phyloP scores from a whole-genome alignment of 2,113 vertebrate species.

The Setophaga coronata region DNA sequence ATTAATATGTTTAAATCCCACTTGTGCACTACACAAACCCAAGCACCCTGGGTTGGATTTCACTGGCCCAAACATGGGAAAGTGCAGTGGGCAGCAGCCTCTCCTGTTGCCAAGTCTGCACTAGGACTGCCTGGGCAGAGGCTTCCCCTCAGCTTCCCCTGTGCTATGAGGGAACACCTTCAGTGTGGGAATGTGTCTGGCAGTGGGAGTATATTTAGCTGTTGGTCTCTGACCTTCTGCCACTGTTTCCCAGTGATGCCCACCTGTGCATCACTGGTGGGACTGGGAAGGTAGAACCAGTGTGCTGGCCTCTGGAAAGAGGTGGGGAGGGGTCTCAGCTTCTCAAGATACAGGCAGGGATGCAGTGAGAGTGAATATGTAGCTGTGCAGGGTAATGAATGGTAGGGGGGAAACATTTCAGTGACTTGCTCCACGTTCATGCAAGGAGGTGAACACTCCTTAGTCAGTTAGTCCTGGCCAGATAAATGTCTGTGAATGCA shows the following conservation, averaged over 20 bases:
- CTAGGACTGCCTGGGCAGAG: background rate
- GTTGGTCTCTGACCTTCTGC: background rate
- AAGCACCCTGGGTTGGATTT: background rate
- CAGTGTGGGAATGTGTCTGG: background rate
- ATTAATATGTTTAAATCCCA: background rate
- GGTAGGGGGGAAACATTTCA: background rate
- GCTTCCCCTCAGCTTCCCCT: background rate
- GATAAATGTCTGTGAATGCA: background rate
- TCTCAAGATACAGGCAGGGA: background rate
- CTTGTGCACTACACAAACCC: background rate
- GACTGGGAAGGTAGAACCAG: background rate
- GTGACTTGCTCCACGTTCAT: background rate
- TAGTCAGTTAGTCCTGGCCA: background rate
- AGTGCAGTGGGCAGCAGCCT: background rate
- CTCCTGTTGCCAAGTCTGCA: background rate
- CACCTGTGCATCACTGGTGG: background rate
- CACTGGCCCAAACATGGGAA: background rate
- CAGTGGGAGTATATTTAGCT: background rate
- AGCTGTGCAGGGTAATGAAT: background rate
- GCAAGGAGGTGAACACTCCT: background rate
- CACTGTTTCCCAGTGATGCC: background rate
- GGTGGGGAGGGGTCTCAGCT: background rate
- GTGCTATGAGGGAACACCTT: background rate
- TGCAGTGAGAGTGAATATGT: rapidly evolving
- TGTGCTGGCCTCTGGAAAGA: background rate